Percentiles rank a stretch among this genome's conserved stretches.
Evolutionary conservation across 1,140 invertebrate genomes (phyloP).

Genomic region (Lasioglossum albipes): DNA sequence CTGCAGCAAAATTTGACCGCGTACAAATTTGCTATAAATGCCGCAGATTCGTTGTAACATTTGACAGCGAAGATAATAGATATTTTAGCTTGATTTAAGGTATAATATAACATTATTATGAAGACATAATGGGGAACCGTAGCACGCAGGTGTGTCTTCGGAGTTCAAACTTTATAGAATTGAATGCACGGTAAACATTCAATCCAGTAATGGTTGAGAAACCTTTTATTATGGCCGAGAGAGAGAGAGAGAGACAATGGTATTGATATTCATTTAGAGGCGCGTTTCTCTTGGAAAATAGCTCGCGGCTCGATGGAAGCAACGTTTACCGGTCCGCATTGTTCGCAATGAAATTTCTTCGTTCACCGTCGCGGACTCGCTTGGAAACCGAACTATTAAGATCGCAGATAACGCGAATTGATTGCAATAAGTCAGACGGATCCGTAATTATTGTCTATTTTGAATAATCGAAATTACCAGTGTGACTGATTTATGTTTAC

Average conservation of each 20-base stretch:
- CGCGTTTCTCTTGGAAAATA: neutral
- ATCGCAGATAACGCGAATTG: constrained; percentile 12
- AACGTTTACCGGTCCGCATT: neutral
- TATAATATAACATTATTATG: too few species aligned
- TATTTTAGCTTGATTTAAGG: too few species aligned
- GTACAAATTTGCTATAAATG: too few species aligned
- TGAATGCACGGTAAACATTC: neutral
- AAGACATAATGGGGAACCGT: too few species aligned
- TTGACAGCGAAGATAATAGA: too few species aligned
- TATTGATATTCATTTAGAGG: neutral
- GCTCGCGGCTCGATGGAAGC: neutral
- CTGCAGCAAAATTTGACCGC: too few species aligned
- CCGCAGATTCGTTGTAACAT: too few species aligned
- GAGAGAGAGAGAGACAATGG: neutral
- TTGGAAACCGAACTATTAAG: neutral
- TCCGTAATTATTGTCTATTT: constrained; percentile 31
- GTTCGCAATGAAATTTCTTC: constrained; percentile 9
- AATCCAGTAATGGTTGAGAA: neutral
- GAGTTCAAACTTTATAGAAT: neutral
- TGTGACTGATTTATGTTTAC: constrained; percentile 19
- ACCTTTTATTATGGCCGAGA: neutral
- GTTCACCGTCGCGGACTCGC: neutral
- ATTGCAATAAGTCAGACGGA: neutral
- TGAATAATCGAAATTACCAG: constrained; percentile 24
- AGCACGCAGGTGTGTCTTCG: neutral